A percentile compares a stretch with the other conserved stretches of the same genome.
phyloP scores from a whole-genome alignment of 2,113 vertebrate species.

The Ptilorrhoa leucosticta region DNA sequence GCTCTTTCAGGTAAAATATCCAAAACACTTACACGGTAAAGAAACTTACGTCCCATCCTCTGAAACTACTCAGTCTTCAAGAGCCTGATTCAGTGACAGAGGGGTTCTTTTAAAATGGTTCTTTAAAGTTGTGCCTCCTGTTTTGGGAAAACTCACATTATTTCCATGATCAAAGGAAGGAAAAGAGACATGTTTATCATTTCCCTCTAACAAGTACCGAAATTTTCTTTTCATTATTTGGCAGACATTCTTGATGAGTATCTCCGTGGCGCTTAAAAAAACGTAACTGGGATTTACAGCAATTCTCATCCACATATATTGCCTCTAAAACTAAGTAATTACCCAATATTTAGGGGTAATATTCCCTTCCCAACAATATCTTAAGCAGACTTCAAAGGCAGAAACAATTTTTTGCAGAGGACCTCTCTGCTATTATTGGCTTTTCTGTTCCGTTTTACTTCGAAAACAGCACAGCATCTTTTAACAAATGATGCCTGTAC shows the following conservation, averaged over 20 bases:
- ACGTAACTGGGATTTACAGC: neutral
- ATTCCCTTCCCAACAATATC: neutral
- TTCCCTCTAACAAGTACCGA: neutral
- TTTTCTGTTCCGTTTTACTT: neutral
- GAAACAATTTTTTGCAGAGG: neutral
- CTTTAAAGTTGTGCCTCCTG: neutral
- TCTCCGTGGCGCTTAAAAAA: neutral
- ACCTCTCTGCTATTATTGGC: neutral
- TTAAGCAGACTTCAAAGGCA: neutral
- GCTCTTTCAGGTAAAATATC: neutral
- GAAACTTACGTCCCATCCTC: neutral
- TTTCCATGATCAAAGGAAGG: neutral
- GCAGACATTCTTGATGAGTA: neutral
- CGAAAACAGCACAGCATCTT: neutral
- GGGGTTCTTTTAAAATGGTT: rapidly evolving
- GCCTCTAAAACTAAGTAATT: neutral
- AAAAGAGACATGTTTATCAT: neutral
- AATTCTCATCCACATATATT: neutral
- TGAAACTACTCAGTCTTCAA: neutral
- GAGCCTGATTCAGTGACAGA: neutral
- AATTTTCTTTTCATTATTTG: neutral
- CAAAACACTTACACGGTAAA: neutral
- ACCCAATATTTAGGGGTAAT: neutral
- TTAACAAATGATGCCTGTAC: neutral
- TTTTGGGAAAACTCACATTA: neutral